Base-by-base conservation (phyloP, 2,888 invertebrate species). In the Dendrolimus pini region DNA sequence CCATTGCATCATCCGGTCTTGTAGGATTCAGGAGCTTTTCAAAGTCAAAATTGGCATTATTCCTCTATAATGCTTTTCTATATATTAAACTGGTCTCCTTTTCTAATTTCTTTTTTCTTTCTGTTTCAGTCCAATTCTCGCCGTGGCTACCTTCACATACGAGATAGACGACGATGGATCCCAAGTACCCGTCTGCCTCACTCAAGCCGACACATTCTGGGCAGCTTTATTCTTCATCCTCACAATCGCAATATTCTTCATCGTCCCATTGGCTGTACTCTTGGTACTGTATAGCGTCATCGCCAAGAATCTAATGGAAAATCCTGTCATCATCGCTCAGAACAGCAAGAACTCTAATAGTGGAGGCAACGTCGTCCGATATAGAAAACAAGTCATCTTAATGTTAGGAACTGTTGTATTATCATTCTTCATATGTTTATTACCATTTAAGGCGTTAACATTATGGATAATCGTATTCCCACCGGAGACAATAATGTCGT, bases 321-420 rank as follows among this genome's bases (percentile, higher is more conserved):
- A 94, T 72, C 95, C 96, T 0, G 92, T 93, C 55, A 93, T 95
- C 65, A 94, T 94, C 64, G 92, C 93, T 0, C 93, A 94, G 61
- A 87, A 91, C 65, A 90, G 83, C 63, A 89, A 91, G 60, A 90
- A 90, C 63, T 85, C 91, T 30, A 84, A 69, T 62, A 85, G 84
- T 52, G 69, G 81, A 0, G 89, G 89, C 52, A 93, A 93, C 71
- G 93, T 94, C 57, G 81, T 95, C 7, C 92, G 95, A 68, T 95
- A 96, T 74, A 92, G 96, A 58, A 95, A 95, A 70, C 95, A 96
- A 89, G 94, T 97, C 41, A 96, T 97, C 53, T 87, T 96, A 57
- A 97, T 97, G 97, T 86, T 98, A 47, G 96, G 96, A 8, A 96
- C 97, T 0, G 97, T 98, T 0, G 97, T 98, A 0, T 80, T 97